Conservation (phyloP, 1,140 invertebrate genomes). For the Colletes latitarsis region DNA sequence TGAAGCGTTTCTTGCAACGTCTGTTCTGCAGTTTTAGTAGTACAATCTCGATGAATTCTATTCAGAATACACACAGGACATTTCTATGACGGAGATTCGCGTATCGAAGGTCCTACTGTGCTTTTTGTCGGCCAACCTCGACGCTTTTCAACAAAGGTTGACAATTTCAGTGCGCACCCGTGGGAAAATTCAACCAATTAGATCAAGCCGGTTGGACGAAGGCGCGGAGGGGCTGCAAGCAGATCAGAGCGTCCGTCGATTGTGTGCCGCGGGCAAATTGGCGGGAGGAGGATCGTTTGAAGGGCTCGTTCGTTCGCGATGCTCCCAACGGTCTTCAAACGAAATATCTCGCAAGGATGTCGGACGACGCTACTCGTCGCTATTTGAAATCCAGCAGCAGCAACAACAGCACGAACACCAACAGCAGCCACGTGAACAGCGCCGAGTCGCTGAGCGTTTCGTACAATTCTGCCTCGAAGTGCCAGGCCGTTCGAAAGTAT, state of each 20-base stretch:
- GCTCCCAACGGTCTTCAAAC: conserved; percentile 21
- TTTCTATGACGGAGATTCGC: no score
- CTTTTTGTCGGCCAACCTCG: no score
- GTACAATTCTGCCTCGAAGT: conserved; percentile 50
- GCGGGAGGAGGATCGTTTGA: conserved; percentile 30
- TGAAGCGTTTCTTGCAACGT: no score
- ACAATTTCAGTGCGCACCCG: conserved; percentile 41
- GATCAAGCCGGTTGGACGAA: conserved; percentile 15
- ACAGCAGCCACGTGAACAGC: not conserved
- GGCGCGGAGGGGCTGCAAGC: conserved; percentile 30
- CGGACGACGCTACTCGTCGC: conserved; percentile 63
- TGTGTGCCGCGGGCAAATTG: conserved; percentile 22
- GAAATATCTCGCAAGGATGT: conserved; percentile 61
- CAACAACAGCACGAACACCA: conserved; percentile 6
- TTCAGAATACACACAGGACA: no score
- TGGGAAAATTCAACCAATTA: conserved; percentile 29
- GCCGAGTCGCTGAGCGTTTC: conserved; percentile 22
- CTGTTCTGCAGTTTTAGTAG: no score
- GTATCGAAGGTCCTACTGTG: no score
- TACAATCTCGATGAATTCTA: no score
- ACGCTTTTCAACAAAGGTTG: not conserved
- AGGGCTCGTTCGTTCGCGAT: conserved; percentile 11
- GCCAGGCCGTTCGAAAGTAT: conserved; percentile 71
- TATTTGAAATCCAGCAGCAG: conserved; percentile 43
- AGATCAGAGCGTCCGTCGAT: not conserved